Percentiles rank a stretch among this genome's conserved stretches.
These are phyloP conservation scores for Campoletis raptor DNA, from an alignment of 2,888 invertebrate genomes.

Conservation along the genomic window DNA sequence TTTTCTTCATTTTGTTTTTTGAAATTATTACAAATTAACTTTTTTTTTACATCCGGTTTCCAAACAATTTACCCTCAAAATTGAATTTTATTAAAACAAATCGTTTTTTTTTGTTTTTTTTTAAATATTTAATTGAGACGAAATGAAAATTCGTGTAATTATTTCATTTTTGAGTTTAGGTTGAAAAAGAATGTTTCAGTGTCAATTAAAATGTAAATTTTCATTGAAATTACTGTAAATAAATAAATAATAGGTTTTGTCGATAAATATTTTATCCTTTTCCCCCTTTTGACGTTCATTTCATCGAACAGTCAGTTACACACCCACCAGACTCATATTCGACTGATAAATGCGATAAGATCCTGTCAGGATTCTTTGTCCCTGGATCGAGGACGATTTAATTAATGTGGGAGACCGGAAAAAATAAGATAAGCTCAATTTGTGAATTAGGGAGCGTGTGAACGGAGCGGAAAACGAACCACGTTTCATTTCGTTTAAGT, in stretches of 20 bases:
- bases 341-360: slow-evolving; percentile 70
- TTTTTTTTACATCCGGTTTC: background rate
- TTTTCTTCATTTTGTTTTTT: background rate
- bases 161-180: too few relatives aligned
- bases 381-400: slow-evolving; percentile 62
- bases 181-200: too few relatives aligned
- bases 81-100: slow-evolving; percentile 25
- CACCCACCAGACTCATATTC: slow-evolving; percentile 65
- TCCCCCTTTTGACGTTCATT: background rate
- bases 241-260: background rate
- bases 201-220: background rate
- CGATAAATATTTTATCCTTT: too few relatives aligned
- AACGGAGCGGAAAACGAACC: slow-evolving; percentile 53
- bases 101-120: slow-evolving; percentile 40
- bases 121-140: background rate
- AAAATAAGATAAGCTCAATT: slow-evolving; percentile 61
- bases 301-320: slow-evolving; percentile 1
- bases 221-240: background rate
- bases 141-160: background rate
- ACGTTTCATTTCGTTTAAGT: slow-evolving; percentile 34
- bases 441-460: slow-evolving; percentile 57
- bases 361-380: slow-evolving; percentile 62
- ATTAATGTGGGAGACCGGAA: slow-evolving; percentile 74
- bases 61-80: background rate
- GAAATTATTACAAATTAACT: background rate